These are phyloP conservation scores for Girardinus metallicus DNA, from an alignment of 2,797 vertebrate genomes.

Conservation along the genomic window DNA sequence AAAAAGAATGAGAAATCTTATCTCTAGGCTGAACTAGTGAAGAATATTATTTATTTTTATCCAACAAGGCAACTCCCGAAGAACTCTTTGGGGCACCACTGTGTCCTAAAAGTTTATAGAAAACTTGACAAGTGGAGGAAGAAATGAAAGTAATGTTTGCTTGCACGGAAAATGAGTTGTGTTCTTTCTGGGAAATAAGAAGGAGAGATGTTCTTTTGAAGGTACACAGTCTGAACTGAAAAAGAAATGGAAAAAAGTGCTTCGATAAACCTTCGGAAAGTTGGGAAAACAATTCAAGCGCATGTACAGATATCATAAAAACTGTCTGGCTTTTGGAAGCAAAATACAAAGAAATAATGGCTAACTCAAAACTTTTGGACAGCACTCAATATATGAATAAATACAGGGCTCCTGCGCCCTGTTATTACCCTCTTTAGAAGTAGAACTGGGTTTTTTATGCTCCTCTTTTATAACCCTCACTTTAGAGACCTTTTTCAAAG, in stretches of 20 bases:
- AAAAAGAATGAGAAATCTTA: background rate
- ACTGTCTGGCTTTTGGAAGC: background rate
- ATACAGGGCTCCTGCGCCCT: background rate
- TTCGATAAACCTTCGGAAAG: background rate
- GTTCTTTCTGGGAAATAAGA: background rate
- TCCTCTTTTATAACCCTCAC: slow-evolving; percentile 3
- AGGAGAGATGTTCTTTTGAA: background rate
- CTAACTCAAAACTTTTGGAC: background rate
- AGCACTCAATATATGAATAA: background rate
- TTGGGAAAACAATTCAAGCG: too few species aligned
- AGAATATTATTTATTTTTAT: background rate
- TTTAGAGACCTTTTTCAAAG: background rate
- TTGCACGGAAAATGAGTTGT: background rate
- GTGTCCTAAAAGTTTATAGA: background rate
- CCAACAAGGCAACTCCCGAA: background rate
- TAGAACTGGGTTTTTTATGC: background rate
- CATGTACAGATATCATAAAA: background rate
- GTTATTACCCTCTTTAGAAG: slow-evolving; percentile 1
- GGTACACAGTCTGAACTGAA: background rate
- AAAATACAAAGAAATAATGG: background rate
- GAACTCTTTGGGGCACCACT: background rate
- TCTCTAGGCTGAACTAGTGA: background rate
- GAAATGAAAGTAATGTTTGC: background rate
- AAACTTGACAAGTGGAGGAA: background rate
- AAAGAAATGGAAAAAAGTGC: background rate